Percentiles rank a stretch among this genome's conserved stretches.
Conservation (phyloP, 2,888 invertebrate genomes). For the Oeneis ivallda region DNA sequence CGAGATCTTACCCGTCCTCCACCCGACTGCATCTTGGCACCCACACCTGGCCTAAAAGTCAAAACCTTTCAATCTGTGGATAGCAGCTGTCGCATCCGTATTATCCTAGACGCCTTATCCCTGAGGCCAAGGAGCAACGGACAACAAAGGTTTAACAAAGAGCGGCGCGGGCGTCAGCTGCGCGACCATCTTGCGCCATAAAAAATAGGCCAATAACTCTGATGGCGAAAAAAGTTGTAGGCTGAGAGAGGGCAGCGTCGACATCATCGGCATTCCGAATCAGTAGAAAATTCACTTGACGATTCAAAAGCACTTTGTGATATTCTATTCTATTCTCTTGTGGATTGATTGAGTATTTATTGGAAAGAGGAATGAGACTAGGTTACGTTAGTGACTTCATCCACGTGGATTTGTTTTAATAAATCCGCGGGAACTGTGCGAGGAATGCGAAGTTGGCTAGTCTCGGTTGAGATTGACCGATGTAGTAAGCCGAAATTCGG, state of each 20-base stretch:
- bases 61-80: conserved; percentile 60
- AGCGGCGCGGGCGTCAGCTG: conserved; percentile 69
- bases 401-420: too few species aligned
- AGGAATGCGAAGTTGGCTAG: too few species aligned
- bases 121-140: conserved; percentile 45
- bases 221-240: conserved; percentile 63
- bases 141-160: conserved; percentile 59
- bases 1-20: conserved; percentile 4
- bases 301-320: too few species aligned
- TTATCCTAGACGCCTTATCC: conserved; percentile 62
- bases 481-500: too few species aligned
- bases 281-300: too few species aligned
- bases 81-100: conserved; percentile 53
- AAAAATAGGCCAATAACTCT: conserved; percentile 81
- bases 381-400: neutral
- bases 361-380: too few species aligned
- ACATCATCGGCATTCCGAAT: too few species aligned
- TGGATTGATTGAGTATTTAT: too few species aligned
- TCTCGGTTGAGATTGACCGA: too few species aligned
- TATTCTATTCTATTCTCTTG: too few species aligned
- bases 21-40: conserved; percentile 53
- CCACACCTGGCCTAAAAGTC: conserved; percentile 58
- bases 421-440: neutral
- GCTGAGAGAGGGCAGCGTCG: conserved; percentile 4
- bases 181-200: conserved; percentile 76